Evolutionary conservation across 2,888 invertebrate genomes (phyloP).

Genomic region (Biston stratarius): DNA sequence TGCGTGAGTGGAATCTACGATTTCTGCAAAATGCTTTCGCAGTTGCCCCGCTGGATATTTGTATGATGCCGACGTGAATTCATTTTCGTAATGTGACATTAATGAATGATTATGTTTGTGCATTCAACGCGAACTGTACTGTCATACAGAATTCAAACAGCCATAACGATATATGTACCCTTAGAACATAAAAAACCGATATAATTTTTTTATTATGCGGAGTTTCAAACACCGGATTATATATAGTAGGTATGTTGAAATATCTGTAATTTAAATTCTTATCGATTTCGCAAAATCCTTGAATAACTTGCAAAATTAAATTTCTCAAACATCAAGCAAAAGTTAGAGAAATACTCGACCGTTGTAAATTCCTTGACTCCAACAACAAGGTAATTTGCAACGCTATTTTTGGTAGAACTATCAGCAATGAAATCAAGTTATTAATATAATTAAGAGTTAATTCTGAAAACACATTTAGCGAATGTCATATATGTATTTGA

Average conservation of each 20-base stretch:
- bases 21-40: slow-evolving; percentile 49
- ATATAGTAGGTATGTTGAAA: slow-evolving; percentile 12
- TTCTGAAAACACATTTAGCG: slow-evolving; percentile 48
- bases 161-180: background rate
- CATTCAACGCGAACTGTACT: slow-evolving; percentile 53
- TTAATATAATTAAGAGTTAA: slow-evolving; percentile 46
- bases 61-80: slow-evolving; percentile 61
- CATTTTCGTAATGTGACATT: slow-evolving; percentile 66
- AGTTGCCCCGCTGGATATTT: slow-evolving; percentile 47
- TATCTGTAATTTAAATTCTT: slow-evolving; percentile 26
- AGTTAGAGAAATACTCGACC: slow-evolving; percentile 17
- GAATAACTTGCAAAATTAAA: slow-evolving; percentile 29
- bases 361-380: slow-evolving; percentile 15
- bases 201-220: slow-evolving; percentile 18
- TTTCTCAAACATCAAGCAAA: slow-evolving; percentile 17
- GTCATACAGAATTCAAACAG: slow-evolving; percentile 39
- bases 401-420: slow-evolving; percentile 11
- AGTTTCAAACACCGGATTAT: slow-evolving; percentile 11
- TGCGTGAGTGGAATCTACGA: slow-evolving; percentile 67
- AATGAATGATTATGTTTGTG: slow-evolving; percentile 60
- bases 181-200: slow-evolving; percentile 5
- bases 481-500: slow-evolving; percentile 43
- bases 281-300: slow-evolving; percentile 34
- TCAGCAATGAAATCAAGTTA: slow-evolving; percentile 25
- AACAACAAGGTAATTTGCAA: slow-evolving; percentile 14